Conservation (phyloP, 2,113 vertebrate genomes). For the Thalassoma bifasciatum region DNA sequence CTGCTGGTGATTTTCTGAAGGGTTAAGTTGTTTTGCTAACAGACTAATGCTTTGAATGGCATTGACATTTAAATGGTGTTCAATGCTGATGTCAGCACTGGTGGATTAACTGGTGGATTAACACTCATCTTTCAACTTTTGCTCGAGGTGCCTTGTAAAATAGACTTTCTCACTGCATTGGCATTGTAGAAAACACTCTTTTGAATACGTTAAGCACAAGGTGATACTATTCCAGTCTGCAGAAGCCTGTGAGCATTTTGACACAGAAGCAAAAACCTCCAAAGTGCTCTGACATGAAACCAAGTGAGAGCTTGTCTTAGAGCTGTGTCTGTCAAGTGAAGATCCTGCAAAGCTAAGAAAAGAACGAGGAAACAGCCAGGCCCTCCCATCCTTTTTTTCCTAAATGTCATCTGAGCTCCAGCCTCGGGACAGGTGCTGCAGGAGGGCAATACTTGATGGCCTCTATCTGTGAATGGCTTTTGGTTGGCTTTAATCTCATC, state of each 20-base stretch:
- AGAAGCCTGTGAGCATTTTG: conserved; percentile 4
- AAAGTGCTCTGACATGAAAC: conserved; percentile 44
- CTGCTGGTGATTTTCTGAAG: no score
- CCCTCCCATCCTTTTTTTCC: conserved; percentile 19
- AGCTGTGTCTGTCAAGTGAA: conserved; percentile 53
- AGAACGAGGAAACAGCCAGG: conserved; percentile 26
- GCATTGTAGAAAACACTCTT: background rate
- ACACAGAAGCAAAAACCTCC: conserved; percentile 5
- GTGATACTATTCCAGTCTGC: conserved; percentile 2
- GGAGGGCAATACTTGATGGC: conserved; percentile 38
- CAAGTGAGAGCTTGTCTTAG: conserved; percentile 32
- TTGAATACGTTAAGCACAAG: background rate
- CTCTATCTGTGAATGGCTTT: conserved; percentile 51
- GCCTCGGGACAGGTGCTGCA: conserved; percentile 55
- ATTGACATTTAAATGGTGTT: no score
- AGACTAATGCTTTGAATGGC: no score
- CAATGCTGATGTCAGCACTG: no score
- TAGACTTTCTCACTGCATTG: background rate
- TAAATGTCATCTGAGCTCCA: conserved; percentile 67
- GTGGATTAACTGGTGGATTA: no score
- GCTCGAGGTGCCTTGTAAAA: background rate
- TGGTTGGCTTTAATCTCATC: conserved; percentile 67
- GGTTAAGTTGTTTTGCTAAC: no score
- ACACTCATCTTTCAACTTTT: background rate
- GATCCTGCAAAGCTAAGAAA: conserved; percentile 37